phyloP scores from a whole-genome alignment of 2,888 invertebrate species.

The Andricus curvator region DNA sequence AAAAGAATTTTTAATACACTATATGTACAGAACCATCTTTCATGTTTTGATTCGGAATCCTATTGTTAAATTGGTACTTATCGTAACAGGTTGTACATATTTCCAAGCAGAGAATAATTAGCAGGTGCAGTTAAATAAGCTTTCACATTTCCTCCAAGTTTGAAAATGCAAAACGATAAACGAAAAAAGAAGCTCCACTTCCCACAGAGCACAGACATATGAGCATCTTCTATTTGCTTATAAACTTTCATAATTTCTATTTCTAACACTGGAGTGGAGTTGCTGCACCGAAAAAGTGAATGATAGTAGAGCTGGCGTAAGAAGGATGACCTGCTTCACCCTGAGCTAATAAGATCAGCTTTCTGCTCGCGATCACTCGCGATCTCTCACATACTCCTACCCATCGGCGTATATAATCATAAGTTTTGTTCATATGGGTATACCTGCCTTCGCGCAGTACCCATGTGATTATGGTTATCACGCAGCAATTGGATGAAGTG shows the following conservation, averaged over 20 bases:
- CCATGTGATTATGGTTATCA: constrained; percentile 69
- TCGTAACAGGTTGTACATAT: not conserved
- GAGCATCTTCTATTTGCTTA: not conserved
- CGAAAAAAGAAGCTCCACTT: not conserved
- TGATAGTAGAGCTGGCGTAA: constrained; percentile 3
- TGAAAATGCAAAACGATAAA: not conserved
- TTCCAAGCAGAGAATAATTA: not conserved
- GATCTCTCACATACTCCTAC: constrained; percentile 32
- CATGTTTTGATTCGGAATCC: too few species aligned
- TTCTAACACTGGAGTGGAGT: not conserved
- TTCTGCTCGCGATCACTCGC: constrained; percentile 15
- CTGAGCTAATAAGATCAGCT: constrained; percentile 23
- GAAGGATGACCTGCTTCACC: not conserved
- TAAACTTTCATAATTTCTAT: constrained; percentile 14
- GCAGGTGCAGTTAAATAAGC: not conserved
- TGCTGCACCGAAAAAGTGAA: constrained; percentile 10
- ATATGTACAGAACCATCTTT: too few species aligned
- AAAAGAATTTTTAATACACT: too few species aligned
- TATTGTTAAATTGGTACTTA: not conserved
- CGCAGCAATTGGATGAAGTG: constrained; percentile 67
- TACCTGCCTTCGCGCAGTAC: constrained; percentile 41
- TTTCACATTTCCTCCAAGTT: not conserved
- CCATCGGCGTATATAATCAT: constrained; percentile 25
- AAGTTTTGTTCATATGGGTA: not conserved
- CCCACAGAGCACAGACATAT: not conserved